A percentile compares a stretch with the other conserved stretches of the same genome.
Conservation (phyloP, 2,797 vertebrate genomes). For the Vultur gryphus region DNA sequence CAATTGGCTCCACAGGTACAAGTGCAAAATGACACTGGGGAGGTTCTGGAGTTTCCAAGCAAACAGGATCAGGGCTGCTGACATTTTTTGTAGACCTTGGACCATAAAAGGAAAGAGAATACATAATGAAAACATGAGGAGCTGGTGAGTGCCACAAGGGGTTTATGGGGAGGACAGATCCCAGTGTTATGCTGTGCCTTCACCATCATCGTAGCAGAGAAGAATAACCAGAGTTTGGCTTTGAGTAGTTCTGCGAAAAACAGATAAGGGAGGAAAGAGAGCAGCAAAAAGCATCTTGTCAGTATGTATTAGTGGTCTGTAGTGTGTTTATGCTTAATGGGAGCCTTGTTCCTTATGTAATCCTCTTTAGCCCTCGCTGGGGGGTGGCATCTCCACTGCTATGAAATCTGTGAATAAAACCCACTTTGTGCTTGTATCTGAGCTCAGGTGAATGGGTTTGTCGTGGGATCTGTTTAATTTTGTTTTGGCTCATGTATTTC, state of each 20-base stretch:
- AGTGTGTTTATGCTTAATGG: background rate
- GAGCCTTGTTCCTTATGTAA: background rate
- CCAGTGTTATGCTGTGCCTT: background rate
- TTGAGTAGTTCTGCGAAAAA: background rate
- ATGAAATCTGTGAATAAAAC: background rate
- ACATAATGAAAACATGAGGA: fast-evolving
- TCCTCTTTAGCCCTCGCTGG: background rate
- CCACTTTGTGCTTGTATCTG: background rate
- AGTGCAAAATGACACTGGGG: background rate
- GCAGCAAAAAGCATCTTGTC: background rate
- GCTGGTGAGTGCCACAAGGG: background rate
- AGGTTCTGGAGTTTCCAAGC: background rate
- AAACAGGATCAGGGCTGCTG: background rate
- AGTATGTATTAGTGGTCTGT: background rate
- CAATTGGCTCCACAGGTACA: background rate
- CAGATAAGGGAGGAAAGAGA: background rate
- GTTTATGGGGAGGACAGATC: background rate
- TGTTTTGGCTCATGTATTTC: background rate
- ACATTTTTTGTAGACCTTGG: fast-evolving
- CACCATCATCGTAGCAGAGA: background rate
- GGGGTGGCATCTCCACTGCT: background rate
- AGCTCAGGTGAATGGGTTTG: background rate
- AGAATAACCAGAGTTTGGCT: background rate
- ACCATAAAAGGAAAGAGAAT: background rate
- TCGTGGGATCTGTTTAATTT: background rate